Conservation (phyloP, 2,113 vertebrate genomes). For the Anhinga rufa region DNA sequence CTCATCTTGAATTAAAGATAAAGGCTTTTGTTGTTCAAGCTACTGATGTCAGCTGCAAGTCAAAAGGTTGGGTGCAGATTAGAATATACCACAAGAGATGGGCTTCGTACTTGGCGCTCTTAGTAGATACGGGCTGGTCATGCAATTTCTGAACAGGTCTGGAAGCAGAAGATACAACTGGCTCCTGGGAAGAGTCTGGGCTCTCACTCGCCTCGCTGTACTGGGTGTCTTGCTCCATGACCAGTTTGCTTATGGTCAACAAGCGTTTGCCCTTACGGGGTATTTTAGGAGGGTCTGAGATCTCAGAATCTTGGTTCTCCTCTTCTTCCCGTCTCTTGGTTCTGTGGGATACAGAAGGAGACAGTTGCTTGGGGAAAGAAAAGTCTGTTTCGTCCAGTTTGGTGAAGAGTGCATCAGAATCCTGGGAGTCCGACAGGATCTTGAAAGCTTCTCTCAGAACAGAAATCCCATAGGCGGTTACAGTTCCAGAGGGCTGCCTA, state of each 20-base stretch:
- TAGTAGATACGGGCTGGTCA: neutral
- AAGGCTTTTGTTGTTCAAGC: neutral
- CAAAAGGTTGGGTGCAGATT: neutral
- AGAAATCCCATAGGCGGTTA: conserved; percentile 56
- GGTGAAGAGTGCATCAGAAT: conserved; percentile 64
- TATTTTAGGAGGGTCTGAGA: neutral
- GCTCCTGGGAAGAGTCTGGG: conserved; percentile 34
- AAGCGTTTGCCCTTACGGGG: conserved; percentile 13
- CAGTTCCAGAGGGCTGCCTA: conserved; percentile 52
- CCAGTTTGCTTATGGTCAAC: conserved; percentile 68
- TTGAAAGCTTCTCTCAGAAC: conserved; percentile 77
- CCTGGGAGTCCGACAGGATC: conserved; percentile 57
- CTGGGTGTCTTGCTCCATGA: conserved; percentile 76
- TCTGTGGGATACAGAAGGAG: conserved; percentile 69
- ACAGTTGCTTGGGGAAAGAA: conserved; percentile 55
- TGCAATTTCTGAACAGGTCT: conserved; percentile 1
- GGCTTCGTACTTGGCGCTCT: conserved; percentile 65
- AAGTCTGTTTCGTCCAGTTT: conserved; percentile 78
- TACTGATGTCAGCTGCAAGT: neutral
- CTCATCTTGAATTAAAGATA: neutral
- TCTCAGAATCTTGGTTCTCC: neutral
- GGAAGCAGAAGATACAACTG: conserved; percentile 21
- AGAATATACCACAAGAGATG: neutral
- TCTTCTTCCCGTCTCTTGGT: conserved; percentile 51
- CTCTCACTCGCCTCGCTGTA: conserved; percentile 3